Base-by-base conservation (phyloP, 2,888 invertebrate species). In the Ceriagrion tenellum region DNA sequence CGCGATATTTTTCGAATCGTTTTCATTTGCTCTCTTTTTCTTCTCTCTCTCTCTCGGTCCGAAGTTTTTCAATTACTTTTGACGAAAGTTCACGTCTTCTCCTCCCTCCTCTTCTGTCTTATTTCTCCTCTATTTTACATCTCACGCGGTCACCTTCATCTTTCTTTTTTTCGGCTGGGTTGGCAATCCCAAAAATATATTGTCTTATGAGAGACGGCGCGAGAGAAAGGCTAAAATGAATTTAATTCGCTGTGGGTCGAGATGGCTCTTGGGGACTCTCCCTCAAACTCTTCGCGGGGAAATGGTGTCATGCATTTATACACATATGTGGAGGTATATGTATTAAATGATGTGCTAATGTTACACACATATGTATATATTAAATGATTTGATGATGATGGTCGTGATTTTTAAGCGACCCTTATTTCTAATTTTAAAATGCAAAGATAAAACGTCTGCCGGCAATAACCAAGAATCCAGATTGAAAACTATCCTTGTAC, bases 21-120 rank as follows among this genome's bases (percentile, higher is more conserved):
- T 18, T 81, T 35, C 6, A 35, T 81, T 81, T 35, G 12, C 69
- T n/a, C 91, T 35, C 59, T 63, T 40, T 63, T 59, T 40, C 91
- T 63, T 56, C 91, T 56, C 59, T 63, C 63, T 47, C 93, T 69
- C 59, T 56, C 26, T 13, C 40, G 69, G 40, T 93, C 47, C 13
- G 47, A 93, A 93, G 93, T 93, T 93, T 93, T 93, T 93, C 93
- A 93, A 93, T 93, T 93, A 93, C 93, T 26, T 91, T 63, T 40
- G 63, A 63, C 91, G 81, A 81, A 81, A 81, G 81, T 81, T 81
- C 81, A 26, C 26, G 16, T n/a, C 59, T n/a, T 8, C 23, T n/a
- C n/a, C 26, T 12, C 0, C 26, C 69, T 12, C 0, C 26, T n/a
- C 23, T 26, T 69, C 26, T 26, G 69, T 69, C 69, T 69, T 69